Base-by-base conservation (phyloP, 2,888 invertebrate species). In the Scaptomyza parva region DNA sequence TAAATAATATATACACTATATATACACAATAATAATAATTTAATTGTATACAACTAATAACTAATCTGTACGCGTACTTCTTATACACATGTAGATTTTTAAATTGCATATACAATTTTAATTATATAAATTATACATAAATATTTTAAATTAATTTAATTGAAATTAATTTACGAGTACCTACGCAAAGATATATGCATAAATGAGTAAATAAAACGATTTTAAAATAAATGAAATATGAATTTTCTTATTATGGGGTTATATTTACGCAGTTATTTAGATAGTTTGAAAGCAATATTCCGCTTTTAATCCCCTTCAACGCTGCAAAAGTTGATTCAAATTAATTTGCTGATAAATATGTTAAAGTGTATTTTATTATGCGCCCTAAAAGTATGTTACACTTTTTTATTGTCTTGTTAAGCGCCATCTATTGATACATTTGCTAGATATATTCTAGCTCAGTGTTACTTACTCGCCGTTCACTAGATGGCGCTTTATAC, bases 201-300 rank as follows among this genome's bases (percentile, higher is more conserved):
- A 63, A 54, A 74, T 57, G 39, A 76, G 55, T 67, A 76, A 76
- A 82, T 74, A 66, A 78, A 80, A 76, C 45, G 62, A 85, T 71
- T 71, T 77, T 80, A 72, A 58, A 80, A 76, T 61, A 71, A 68
- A 33, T 11, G 2, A 3, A 7, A 0, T 9, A 11, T 20, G 5
- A 1, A n/a, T 9, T 8, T 30, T 45, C 4, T 30, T 18, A n/a
- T 1, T 1, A 1, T 18, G 5, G 6, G 8, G 7, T 3, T 33
- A n/a, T 2, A 1, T n/a, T n/a, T n/a, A n/a, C n/a, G n/a, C n/a
- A n/a, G n/a, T n/a, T n/a, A n/a, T n/a, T n/a, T n/a, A n/a, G n/a
- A n/a, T n/a, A n/a, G n/a, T n/a, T n/a, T n/a, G n/a, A n/a, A n/a
- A n/a, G n/a, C n/a, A n/a, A n/a, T n/a, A n/a, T n/a, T n/a, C n/a